phyloP scores from a whole-genome alignment of 64 coral and sea anemone species.

The Hydrozoanthus tunicans region DNA sequence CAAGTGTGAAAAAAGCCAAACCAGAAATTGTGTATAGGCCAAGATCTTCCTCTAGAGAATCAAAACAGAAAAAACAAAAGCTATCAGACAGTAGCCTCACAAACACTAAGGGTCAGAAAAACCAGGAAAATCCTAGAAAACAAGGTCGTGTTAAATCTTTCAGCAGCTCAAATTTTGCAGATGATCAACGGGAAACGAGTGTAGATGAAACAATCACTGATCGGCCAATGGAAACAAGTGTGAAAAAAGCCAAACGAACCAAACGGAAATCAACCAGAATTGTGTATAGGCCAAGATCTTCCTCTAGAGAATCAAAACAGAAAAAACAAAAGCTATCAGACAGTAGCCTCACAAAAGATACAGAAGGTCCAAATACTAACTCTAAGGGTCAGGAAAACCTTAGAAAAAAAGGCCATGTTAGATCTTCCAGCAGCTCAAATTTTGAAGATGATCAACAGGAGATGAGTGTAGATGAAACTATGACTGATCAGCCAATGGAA shows the following conservation, averaged over 20 bases:
- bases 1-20: background rate
- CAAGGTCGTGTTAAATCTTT: background rate
- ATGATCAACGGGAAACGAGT: background rate
- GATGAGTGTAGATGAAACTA: background rate
- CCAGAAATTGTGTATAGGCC: slow-evolving; percentile 4
- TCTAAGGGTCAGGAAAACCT: too few species aligned
- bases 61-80: slow-evolving; percentile 14
- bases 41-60: background rate
- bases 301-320: background rate
- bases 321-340: slow-evolving; percentile 26
- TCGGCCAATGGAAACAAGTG: background rate
- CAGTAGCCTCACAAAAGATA: too few species aligned
- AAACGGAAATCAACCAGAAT: slow-evolving; percentile 31
- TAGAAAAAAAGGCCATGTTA: too few species aligned
- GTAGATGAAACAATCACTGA: background rate
- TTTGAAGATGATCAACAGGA: background rate
- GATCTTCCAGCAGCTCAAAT: background rate
- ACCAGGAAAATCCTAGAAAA: too few species aligned
- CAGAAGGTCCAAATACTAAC: too few species aligned
- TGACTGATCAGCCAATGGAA: background rate
- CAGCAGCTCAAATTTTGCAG: background rate
- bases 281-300: background rate
- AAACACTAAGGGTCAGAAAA: too few species aligned
- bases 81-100: background rate
- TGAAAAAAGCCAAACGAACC: background rate